Conservation (phyloP, 92 coral and sea anemone genomes). For the Isaurus tuberculatus region DNA sequence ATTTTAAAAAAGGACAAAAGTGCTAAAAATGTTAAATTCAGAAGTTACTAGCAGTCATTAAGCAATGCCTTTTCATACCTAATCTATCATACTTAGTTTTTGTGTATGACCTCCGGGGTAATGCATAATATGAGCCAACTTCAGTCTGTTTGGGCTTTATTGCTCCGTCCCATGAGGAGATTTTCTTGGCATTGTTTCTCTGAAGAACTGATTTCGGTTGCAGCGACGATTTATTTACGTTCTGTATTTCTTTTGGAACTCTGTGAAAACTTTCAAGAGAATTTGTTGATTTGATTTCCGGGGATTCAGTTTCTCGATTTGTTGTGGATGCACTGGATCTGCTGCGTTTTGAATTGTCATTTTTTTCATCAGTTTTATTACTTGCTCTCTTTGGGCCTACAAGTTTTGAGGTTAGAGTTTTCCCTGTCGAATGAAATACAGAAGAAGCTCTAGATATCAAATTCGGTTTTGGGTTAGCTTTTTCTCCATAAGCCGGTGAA, state of each 20-base stretch:
- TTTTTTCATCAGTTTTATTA: background rate
- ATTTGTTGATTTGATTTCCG: conserved; percentile 1
- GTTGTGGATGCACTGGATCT: background rate
- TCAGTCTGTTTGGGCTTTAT: conserved; percentile 31
- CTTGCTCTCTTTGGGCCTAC: background rate
- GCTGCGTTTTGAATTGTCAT: background rate
- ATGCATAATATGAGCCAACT: background rate
- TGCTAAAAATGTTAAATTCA: background rate
- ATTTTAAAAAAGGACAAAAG: background rate
- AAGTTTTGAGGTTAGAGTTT: background rate
- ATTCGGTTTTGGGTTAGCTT: background rate
- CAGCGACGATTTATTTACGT: background rate
- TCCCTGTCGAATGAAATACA: conserved; percentile 10
- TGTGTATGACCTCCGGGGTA: conserved; percentile 25
- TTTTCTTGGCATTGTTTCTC: conserved; percentile 36
- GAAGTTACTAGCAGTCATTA: conserved; percentile 26
- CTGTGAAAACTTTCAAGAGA: background rate
- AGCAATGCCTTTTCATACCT: conserved; percentile 15
- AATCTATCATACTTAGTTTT: background rate
- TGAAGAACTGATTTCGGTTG: conserved; percentile 23
- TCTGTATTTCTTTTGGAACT: conserved; percentile 3
- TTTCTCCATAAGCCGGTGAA: too few species aligned
- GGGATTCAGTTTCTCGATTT: background rate
- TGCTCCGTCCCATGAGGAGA: conserved; percentile 47
- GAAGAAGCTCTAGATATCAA: conserved; percentile 13